phyloP scores from a whole-genome alignment of 2,113 vertebrate genomes.

The Proteles cristata region DNA sequence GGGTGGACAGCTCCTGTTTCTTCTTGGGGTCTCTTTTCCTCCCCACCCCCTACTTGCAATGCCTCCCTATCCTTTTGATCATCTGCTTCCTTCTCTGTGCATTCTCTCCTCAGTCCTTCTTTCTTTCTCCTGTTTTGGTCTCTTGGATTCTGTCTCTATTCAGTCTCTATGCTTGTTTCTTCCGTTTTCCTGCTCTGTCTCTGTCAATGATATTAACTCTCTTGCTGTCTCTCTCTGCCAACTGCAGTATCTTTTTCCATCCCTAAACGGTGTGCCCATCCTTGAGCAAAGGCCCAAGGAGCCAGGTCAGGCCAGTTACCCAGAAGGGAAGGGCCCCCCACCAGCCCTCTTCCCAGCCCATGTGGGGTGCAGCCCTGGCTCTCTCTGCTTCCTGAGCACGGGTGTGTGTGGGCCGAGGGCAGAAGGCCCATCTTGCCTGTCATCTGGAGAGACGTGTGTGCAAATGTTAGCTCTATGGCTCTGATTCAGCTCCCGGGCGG shows the following conservation, averaged over 20 bases:
- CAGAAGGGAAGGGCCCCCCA: not conserved
- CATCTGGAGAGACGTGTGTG: conserved; percentile 83
- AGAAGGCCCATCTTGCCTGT: conserved; percentile 83
- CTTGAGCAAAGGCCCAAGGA: not conserved
- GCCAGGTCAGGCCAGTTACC: not conserved
- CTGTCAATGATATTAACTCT: not conserved
- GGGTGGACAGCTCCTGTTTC: not conserved
- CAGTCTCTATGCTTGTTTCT: not conserved
- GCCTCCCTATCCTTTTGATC: not conserved
- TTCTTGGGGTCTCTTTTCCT: not conserved
- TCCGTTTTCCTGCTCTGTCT: not conserved
- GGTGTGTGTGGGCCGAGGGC: conserved; percentile 80
- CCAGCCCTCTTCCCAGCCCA: not conserved
- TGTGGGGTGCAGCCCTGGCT: conserved; percentile 65
- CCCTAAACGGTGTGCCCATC: not conserved
- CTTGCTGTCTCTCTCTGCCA: not conserved
- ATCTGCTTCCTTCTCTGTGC: not conserved
- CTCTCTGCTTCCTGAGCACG: conserved; percentile 76
- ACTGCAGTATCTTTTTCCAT: not conserved
- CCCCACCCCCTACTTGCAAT: not conserved
- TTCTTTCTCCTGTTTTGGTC: not conserved
- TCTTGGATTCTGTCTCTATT: not conserved
- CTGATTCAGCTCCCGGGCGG: conserved; percentile 74
- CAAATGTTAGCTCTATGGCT: conserved; percentile 82
- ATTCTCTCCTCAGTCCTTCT: not conserved